Percentiles rank a stretch among this genome's conserved stretches.
These are phyloP conservation scores for Theocolax elegans DNA, from an alignment of 1,140 invertebrate species.

Conservation along the genomic window DNA sequence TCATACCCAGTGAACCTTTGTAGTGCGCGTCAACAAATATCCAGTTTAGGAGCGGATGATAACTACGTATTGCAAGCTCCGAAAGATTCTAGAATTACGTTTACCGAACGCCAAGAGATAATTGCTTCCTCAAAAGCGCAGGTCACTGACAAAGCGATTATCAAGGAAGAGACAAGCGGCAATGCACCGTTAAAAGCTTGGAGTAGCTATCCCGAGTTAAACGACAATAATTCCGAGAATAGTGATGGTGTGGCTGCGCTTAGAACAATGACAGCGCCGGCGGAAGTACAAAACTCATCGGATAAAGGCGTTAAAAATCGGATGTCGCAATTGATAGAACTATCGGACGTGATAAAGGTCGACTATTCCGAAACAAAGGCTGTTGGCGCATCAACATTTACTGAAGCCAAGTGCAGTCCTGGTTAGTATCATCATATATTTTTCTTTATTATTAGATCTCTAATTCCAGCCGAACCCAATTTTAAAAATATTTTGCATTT, in stretches of 20 bases:
- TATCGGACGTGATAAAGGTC: constrained; percentile 55
- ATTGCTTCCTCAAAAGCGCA: background rate
- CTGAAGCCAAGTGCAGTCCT: constrained; percentile 17
- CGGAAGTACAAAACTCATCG: background rate
- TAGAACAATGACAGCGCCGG: constrained; percentile 14
- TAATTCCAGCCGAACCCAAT: no score
- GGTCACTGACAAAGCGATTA: background rate
- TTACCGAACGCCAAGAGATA: background rate
- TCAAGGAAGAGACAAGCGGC: constrained; percentile 14
- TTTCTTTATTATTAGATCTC: background rate
- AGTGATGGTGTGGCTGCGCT: background rate
- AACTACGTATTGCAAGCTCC: background rate
- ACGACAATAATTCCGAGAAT: constrained; percentile 30
- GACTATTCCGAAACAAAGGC: constrained; percentile 52
- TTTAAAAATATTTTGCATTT: no score
- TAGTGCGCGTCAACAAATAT: background rate
- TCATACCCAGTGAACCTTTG: constrained; percentile 57
- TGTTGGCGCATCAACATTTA: constrained; percentile 2
- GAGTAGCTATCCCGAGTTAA: constrained; percentile 53
- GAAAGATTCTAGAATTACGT: background rate
- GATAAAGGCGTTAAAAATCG: constrained; percentile 10
- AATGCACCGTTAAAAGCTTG: constrained; percentile 51
- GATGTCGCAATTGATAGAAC: constrained; percentile 44
- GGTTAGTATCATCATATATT: constrained; percentile 12
- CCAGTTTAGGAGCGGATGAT: background rate